A percentile compares a stretch with the other conserved stretches of the same genome.
Evolutionary conservation across 2,113 vertebrate genomes (phyloP).

Genomic region (Hyperopisus bebe): DNA sequence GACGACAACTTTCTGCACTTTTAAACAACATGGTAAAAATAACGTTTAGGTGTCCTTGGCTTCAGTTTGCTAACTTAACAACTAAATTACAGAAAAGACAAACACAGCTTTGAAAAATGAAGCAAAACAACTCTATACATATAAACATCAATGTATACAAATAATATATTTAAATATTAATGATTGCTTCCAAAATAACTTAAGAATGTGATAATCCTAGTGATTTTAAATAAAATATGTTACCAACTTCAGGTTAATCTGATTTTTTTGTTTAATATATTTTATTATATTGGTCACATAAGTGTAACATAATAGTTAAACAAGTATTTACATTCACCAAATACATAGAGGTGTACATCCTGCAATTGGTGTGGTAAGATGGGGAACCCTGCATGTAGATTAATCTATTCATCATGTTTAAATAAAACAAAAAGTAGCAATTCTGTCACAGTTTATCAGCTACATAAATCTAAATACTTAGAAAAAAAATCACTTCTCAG

Average conservation of each 20-base stretch:
- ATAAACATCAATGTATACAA: not conserved
- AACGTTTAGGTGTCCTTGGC: not conserved
- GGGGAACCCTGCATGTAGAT: not conserved
- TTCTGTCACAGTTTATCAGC: not conserved
- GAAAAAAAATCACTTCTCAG: not conserved
- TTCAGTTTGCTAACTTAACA: not conserved
- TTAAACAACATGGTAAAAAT: constrained; percentile 1
- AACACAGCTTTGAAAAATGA: not conserved
- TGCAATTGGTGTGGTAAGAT: not conserved
- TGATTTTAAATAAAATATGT: not conserved
- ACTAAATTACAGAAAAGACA: not conserved
- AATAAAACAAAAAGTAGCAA: not conserved
- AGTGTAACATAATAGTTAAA: not conserved
- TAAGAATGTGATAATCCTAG: not conserved
- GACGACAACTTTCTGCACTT: constrained; percentile 9
- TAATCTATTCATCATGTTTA: not conserved
- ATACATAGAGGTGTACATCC: not conserved
- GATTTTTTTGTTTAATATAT: not conserved
- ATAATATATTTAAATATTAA: not conserved
- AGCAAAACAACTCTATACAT: not conserved
- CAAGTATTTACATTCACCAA: not conserved
- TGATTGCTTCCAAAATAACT: not conserved
- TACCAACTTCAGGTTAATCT: not conserved
- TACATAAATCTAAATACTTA: not conserved
- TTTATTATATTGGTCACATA: not conserved